Evolutionary conservation across 2,888 invertebrate genomes (phyloP), one percentile per base, ranked within the genome.

Genomic region (Cryptus armator): DNA sequence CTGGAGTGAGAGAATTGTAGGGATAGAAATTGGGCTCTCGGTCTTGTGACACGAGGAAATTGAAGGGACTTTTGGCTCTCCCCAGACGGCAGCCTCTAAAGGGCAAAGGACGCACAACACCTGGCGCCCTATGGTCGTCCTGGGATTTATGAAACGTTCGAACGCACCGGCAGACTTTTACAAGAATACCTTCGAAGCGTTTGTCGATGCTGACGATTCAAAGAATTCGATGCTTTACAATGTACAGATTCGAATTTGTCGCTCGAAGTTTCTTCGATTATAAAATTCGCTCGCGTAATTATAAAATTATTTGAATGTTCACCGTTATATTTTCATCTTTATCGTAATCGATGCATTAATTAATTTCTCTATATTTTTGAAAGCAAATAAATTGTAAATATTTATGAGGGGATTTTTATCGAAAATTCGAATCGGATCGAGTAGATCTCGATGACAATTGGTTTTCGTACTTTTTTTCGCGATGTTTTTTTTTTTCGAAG

Each of bases 81-180:
- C 62, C 62, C 29, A n/a, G 12, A 59, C 29, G 64, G 59, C 74
- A 48, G 62, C 56, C 76, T 43, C 32, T n/a, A 68, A 75, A 80
- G 79, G 77, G 77, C 79, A 19, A 79, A 80, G 79, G 82, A 82
- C 79, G 81, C 48, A 59, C 74, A 70, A 84, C 85, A 85, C 85
- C 82, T 82, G 82, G 82, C 76, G 81, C 71, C 48, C 72, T 64
- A 68, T 67, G 67, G 59, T 71, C 70, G 78, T 64, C 64, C 74
- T 75, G 74, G 68, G 74, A 78, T 81, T 84, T 75, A 51, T 70
- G 46, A 56, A 81, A 81, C 68, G 75, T 78, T 71, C 81, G n/a
- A 46, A 44, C 48, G 19, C 37, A 10, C 56, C 29, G n/a, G 46
- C 56, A 56, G 44, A 68, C 62, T 4, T 19, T 37, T 48, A n/a